A percentile compares a stretch with the other conserved stretches of the same genome.
phyloP scores from a whole-genome alignment of 2,113 vertebrate species.

The Lophius piscatorius region DNA sequence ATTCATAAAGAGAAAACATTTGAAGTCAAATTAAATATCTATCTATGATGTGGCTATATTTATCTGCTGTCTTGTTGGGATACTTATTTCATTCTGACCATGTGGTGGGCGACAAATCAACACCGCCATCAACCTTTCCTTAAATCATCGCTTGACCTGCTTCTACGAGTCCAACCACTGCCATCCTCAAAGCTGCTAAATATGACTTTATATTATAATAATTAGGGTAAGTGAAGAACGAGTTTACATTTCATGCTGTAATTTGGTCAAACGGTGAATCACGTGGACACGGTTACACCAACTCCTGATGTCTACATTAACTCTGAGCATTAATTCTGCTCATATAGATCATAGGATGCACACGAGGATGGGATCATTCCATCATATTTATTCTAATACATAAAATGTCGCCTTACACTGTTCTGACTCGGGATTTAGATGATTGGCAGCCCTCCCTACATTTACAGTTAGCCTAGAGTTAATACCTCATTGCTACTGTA shows the following conservation, averaged over 20 bases:
- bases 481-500: conserved; percentile 40
- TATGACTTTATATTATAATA: conserved; percentile 46
- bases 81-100: too few species aligned
- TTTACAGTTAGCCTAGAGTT: conserved; percentile 30
- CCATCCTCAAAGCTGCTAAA: conserved; percentile 9
- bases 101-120: too few species aligned
- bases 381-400: conserved; percentile 28
- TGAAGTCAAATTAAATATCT: too few species aligned
- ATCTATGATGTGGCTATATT: too few species aligned
- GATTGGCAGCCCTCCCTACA: conserved; percentile 7
- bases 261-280: conserved; percentile 40
- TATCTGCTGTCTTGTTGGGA: too few species aligned
- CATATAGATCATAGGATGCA: conserved; percentile 18
- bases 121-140: background rate
- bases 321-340: conserved; percentile 27
- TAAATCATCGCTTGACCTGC: background rate
- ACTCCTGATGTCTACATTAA: conserved; percentile 31
- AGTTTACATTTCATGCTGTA: conserved; percentile 37
- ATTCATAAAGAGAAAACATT: too few species aligned
- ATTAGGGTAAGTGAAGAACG: conserved; percentile 25
- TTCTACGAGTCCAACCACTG: too few species aligned
- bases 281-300: conserved; percentile 35
- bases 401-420: conserved; percentile 12
- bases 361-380: conserved; percentile 13
- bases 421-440: conserved; percentile 24